Percentiles rank a stretch among this genome's conserved stretches.
Conservation (phyloP, 2,797 vertebrate species). For the Hirundo rustica region DNA sequence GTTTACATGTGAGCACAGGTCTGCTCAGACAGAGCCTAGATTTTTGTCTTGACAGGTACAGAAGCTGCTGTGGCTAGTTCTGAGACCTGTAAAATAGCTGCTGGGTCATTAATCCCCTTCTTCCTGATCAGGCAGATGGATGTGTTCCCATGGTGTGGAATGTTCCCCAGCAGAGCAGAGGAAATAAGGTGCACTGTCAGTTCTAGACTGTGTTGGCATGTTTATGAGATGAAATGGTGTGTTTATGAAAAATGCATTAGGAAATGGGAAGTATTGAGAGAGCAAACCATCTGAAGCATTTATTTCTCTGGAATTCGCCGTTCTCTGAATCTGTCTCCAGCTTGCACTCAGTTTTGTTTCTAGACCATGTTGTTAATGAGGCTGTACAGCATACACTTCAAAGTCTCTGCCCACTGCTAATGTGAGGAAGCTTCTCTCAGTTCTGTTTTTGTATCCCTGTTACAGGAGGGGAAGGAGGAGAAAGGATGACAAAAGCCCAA, state of each 20-base stretch:
- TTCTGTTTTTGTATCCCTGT: conserved; percentile 33
- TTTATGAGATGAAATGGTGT: neutral
- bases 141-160: neutral
- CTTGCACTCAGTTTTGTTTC: neutral
- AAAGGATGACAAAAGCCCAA: conserved; percentile 97
- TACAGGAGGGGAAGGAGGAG: conserved; percentile 91
- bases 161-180: neutral
- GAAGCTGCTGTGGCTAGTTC: neutral
- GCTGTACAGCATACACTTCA: neutral
- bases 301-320: neutral
- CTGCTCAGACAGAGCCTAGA: neutral
- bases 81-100: neutral
- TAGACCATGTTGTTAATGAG: neutral
- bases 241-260: neutral
- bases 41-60: neutral
- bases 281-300: neutral
- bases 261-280: neutral
- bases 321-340: neutral
- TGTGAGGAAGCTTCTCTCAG: neutral
- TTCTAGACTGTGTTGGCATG: neutral
- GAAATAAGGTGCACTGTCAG: neutral
- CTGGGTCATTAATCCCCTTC: neutral
- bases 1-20: neutral
- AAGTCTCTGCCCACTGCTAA: neutral
- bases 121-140: neutral